Evolutionary conservation across 1,140 invertebrate genomes (phyloP).

Genomic region (Adelges cooleyi): DNA sequence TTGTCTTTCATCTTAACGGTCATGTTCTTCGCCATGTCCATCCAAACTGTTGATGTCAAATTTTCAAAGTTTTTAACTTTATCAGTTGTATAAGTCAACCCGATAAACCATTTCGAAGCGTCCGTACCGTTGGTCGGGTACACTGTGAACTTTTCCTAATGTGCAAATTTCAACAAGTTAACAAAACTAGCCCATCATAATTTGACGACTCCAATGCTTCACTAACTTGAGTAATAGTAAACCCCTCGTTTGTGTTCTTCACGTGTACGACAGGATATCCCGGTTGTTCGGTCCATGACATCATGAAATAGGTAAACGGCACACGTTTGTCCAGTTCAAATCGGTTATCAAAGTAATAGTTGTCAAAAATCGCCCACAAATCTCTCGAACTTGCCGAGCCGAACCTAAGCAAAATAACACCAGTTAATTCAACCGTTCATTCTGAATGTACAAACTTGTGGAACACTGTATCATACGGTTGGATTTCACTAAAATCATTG

Average conservation of each 20-base stretch:
- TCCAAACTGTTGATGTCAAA: neutral
- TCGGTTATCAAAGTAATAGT: neutral
- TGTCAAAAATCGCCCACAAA: conserved; percentile 18
- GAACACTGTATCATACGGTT: neutral
- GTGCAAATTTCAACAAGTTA: too few species aligned
- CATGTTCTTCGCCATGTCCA: neutral
- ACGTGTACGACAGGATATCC: conserved; percentile 61
- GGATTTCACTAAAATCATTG: too few species aligned
- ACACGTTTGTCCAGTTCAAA: neutral
- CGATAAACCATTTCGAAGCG: conserved; percentile 2
- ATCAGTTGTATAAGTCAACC: neutral
- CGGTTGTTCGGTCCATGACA: conserved; percentile 59
- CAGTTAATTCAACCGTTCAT: neutral
- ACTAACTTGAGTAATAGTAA: neutral
- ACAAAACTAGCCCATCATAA: neutral
- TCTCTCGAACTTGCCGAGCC: neutral
- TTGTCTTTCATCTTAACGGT: neutral
- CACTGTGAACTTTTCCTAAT: too few species aligned
- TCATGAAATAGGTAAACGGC: conserved; percentile 43
- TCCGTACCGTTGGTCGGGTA: neutral
- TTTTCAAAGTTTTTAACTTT: neutral
- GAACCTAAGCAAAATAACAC: neutral
- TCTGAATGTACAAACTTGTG: neutral
- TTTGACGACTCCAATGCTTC: neutral
- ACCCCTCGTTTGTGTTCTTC: conserved; percentile 36